These are phyloP conservation scores for Pangasius djambal DNA, from an alignment of 2,797 vertebrate species.

Conservation along the genomic window DNA sequence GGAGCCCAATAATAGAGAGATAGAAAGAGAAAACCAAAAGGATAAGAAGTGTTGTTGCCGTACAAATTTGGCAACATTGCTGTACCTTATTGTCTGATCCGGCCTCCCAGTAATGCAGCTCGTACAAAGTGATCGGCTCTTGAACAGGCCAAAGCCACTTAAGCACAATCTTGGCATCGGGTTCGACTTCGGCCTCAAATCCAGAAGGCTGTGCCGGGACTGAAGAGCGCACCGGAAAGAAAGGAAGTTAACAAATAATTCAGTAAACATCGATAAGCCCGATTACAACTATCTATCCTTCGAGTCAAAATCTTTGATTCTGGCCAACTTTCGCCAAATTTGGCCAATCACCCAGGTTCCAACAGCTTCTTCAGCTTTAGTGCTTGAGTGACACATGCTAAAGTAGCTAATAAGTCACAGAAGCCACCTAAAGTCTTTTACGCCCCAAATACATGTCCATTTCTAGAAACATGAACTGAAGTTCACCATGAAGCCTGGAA, in stretches of 20 bases:
- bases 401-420: background rate
- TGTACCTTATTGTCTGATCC: conserved; percentile 83
- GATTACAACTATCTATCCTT: no score
- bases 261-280: background rate
- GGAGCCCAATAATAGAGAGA: background rate
- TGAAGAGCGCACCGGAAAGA: conserved; percentile 57
- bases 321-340: background rate
- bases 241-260: background rate
- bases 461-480: background rate
- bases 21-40: background rate
- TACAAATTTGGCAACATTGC: background rate
- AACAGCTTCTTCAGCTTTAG: background rate
- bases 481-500: background rate
- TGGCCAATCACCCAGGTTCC: background rate
- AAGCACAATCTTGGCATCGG: conserved; percentile 88
- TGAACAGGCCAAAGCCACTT: conserved; percentile 90
- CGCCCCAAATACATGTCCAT: no score
- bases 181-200: conserved; percentile 91
- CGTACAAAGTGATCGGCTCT: conserved; percentile 85
- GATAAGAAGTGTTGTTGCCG: background rate
- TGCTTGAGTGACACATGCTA: background rate
- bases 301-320: background rate
- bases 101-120: conserved; percentile 90
- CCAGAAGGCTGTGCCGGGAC: conserved; percentile 89
- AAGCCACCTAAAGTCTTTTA: background rate